phyloP scores from a whole-genome alignment of 2,113 vertebrate species.

The Oenanthe oenanthe region DNA sequence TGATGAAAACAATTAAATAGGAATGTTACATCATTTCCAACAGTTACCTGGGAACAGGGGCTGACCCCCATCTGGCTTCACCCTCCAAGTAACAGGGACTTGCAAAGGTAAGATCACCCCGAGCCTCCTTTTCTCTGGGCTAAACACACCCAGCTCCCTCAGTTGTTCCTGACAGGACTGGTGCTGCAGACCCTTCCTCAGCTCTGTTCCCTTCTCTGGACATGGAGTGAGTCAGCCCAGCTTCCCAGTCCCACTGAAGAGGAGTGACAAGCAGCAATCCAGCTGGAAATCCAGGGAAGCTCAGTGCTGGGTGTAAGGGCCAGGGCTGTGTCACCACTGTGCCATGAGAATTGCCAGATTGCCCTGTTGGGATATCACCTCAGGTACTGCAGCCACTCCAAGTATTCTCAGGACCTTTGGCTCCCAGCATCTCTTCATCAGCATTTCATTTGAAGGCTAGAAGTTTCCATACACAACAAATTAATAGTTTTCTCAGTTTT shows the following conservation, averaged over 20 bases:
- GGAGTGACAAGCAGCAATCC: neutral
- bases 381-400: accelerated
- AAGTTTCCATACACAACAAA: neutral
- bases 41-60: neutral
- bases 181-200: neutral
- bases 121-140: neutral
- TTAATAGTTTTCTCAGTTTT: neutral
- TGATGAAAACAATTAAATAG: neutral
- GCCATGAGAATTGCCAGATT: accelerated
- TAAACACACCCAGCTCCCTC: neutral
- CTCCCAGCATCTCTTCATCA: neutral
- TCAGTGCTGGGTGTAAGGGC: neutral
- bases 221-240: accelerated
- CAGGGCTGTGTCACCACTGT: accelerated
- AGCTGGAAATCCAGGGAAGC: neutral
- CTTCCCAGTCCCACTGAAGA: accelerated
- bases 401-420: accelerated
- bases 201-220: neutral
- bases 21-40: accelerated
- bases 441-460: neutral
- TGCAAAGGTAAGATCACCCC: neutral
- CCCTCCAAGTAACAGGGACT: neutral
- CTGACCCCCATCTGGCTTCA: neutral
- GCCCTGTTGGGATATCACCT: accelerated
- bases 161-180: accelerated